phyloP scores from a whole-genome alignment of 1,140 invertebrate species.

The Rhyacophila brunnea region DNA sequence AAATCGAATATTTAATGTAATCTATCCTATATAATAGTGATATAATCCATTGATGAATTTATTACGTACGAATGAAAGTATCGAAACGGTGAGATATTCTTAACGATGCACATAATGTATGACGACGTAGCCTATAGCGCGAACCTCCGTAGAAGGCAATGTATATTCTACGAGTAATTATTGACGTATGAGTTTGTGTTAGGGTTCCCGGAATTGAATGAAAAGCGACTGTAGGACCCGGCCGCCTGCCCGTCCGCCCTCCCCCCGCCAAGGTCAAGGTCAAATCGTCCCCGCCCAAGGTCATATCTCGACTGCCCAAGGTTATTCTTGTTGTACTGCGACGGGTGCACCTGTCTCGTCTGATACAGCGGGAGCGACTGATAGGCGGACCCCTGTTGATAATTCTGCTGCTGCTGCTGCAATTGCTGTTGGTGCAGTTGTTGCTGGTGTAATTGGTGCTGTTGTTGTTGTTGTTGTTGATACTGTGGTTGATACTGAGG shows the following conservation, averaged over 20 bases:
- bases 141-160: background rate
- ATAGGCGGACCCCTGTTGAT: constrained; percentile 29
- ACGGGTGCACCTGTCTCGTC: constrained; percentile 37
- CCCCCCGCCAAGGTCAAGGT: constrained; percentile 48
- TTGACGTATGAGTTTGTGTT: constrained; percentile 27
- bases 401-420: constrained; percentile 11
- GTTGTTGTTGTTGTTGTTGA: constrained; percentile 12
- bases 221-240: constrained; percentile 21
- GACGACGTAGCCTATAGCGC: no score
- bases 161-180: constrained; percentile 22
- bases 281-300: constrained; percentile 39
- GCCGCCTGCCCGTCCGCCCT: constrained; percentile 16
- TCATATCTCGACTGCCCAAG: background rate
- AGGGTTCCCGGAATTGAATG: constrained; percentile 18
- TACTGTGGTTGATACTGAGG: constrained; percentile 9
- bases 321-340: background rate
- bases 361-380: constrained; percentile 31
- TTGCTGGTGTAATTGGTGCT: constrained; percentile 12
- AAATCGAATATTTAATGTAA: no score
- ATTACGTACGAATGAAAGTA: no score
- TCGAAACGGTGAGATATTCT: no score
- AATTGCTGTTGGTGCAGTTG: background rate
- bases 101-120: no score
- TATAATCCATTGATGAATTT: no score
- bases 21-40: no score